These are phyloP conservation scores for Dicerorhinus sumatrensis DNA, from an alignment of 2,113 vertebrate genomes.

Conservation along the genomic window DNA sequence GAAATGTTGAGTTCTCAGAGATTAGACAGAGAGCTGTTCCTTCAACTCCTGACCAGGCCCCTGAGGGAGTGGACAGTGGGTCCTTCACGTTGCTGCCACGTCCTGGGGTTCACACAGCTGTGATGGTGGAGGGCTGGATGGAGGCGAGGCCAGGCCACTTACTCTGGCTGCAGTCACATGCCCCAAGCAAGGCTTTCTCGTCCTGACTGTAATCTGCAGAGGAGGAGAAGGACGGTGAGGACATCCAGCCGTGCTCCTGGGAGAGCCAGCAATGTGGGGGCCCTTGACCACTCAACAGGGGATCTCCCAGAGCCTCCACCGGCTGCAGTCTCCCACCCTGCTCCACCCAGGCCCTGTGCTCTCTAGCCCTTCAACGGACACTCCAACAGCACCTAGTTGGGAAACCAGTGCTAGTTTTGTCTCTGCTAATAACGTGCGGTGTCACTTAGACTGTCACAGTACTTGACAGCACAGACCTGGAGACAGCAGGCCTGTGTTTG, in stretches of 20 bases:
- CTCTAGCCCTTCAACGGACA: background rate
- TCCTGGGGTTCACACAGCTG: background rate
- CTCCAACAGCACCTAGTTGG: background rate
- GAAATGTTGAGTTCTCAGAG: background rate
- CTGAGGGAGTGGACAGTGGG: rapidly evolving
- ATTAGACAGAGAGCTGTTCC: background rate
- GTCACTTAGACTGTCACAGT: background rate
- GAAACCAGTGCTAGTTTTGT: background rate
- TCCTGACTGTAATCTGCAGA: slow-evolving; percentile 96
- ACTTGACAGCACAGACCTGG: background rate
- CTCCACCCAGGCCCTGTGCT: background rate
- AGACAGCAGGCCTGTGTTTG: background rate
- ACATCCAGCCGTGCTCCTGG: background rate
- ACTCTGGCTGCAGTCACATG: slow-evolving; percentile 96
- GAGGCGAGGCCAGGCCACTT: background rate
- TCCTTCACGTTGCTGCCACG: background rate
- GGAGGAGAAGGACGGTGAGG: slow-evolving; percentile 43
- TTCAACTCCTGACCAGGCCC: rapidly evolving
- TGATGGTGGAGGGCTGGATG: background rate
- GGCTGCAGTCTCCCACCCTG: background rate
- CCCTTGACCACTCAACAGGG: background rate
- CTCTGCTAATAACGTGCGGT: background rate
- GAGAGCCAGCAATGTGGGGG: rapidly evolving
- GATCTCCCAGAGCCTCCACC: rapidly evolving
- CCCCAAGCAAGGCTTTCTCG: slow-evolving; percentile 95